phyloP scores from a whole-genome alignment of 2,113 vertebrate genomes.

The Chlamydotis undulata region DNA sequence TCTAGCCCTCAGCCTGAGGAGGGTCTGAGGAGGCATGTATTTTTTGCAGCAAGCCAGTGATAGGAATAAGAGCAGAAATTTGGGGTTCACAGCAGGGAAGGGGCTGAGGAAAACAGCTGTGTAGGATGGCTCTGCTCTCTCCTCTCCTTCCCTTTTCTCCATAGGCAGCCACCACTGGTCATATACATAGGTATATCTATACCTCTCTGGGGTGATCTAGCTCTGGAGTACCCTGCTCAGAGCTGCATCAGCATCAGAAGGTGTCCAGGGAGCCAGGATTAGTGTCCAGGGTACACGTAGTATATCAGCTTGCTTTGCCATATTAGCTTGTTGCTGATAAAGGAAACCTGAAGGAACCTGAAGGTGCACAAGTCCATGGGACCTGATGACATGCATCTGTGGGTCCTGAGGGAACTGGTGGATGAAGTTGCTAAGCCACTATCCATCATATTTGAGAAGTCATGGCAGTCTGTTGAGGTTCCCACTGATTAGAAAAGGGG shows the following conservation, averaged over 20 bases:
- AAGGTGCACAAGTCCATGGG: no score
- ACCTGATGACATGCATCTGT: no score
- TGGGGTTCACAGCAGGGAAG: neutral
- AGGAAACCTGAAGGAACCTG: no score
- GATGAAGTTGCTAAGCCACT: no score
- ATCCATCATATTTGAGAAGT: no score
- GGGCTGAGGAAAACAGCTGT: neutral
- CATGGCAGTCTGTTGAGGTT: no score
- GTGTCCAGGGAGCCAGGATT: neutral
- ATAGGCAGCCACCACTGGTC: neutral
- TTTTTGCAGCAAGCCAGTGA: neutral
- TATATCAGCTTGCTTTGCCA: neutral
- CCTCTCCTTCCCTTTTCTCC: neutral
- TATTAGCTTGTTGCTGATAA: neutral
- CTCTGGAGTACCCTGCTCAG: neutral
- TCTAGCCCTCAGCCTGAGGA: neutral
- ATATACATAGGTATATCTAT: no score
- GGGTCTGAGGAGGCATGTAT: neutral
- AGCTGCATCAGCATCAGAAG: neutral
- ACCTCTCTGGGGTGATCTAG: neutral
- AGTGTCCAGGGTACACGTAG: neutral
- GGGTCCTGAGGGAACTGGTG: no score
- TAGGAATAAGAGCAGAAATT: neutral
- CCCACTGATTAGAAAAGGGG: no score
- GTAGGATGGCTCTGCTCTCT: neutral